These are phyloP conservation scores for Philereme vetulata DNA, from an alignment of 2,888 invertebrate genomes.

Conservation along the genomic window DNA sequence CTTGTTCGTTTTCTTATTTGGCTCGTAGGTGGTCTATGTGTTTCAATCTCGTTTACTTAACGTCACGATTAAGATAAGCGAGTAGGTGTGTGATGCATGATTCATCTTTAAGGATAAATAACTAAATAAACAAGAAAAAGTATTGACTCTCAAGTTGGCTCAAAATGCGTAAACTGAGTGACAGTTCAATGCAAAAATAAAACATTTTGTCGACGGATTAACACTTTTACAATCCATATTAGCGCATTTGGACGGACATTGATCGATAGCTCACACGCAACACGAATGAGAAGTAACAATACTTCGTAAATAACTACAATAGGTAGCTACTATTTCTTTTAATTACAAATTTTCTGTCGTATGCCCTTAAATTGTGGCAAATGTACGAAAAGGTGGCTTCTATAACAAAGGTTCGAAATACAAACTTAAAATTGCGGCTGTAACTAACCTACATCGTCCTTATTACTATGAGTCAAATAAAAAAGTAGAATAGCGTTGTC, in stretches of 20 bases:
- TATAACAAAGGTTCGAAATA: constrained; percentile 37
- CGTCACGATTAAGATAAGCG: too few species aligned
- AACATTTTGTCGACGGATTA: constrained; percentile 27
- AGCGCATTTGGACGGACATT: constrained; percentile 31
- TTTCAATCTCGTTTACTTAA: too few species aligned
- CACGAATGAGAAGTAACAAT: constrained; percentile 23
- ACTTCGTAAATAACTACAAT: constrained; percentile 26
- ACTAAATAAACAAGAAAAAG: constrained; percentile 13
- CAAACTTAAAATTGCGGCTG: constrained; percentile 26
- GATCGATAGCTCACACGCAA: constrained; percentile 28
- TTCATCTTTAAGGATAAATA: neutral
- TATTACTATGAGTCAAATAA: constrained; percentile 22
- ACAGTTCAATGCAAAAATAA: constrained; percentile 29
- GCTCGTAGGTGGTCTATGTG: too few species aligned
- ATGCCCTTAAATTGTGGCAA: constrained; percentile 43
- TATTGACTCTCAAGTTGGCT: neutral
- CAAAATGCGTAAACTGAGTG: constrained; percentile 20
- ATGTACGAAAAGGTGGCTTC: constrained; percentile 40
- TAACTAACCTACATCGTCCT: constrained; percentile 15
- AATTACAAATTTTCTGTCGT: constrained; percentile 55
- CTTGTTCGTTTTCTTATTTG: too few species aligned
- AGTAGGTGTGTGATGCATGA: neutral
- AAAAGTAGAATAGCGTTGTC: constrained; percentile 23
- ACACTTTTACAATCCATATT: constrained; percentile 34
- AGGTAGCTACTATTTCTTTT: constrained; percentile 43